Evolutionary conservation across 2,888 invertebrate species (phyloP), one percentile per base, ranked within the genome.

Genomic region (Ophion slaviceki): DNA sequence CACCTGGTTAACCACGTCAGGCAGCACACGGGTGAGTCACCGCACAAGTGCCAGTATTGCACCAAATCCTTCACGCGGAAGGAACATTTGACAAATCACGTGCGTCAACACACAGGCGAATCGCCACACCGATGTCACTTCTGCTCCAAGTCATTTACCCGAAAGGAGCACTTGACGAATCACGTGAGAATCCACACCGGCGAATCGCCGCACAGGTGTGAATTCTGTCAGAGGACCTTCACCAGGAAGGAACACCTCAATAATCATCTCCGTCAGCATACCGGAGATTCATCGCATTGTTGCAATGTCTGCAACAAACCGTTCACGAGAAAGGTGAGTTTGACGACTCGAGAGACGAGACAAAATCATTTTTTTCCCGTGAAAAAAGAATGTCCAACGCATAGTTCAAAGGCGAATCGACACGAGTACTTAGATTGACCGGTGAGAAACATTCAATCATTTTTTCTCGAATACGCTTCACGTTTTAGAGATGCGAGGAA

Each of bases 61-160:
- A 96, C 97, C 81, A 97, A 97, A 93, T 96, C 97, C 80, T 97
- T 97, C 94, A 97, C 97, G 45, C 95, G 97, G 90, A 97, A 97
- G 94, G 97, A 97, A 94, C 97, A 97, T 93, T 95, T 97, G 88
- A 97, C 97, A 90, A 97, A 97, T 94, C 97, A 98, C 94, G 97
- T 97, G 93, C 95, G 97, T 78, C 97, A 97, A 93, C 98, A 98
- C 94, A 97, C 97, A 67, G 97, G 97, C 91, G 98, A 98, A 94
- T 97, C 97, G 89, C 97, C 97, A 84, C 97, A 97, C 92, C 96
- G 97, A 88, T 98, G 98, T 93, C 96, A 97, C 90, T 97, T 96
- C 94, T 98, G 97, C 95, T 96, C 97, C 89, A 97, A 97, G 93
- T 97, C 97, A 61, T 97, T 97, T 94, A 97, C 97, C 1, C 95